These are phyloP conservation scores for Apeltes quadracus DNA, from an alignment of 2,113 vertebrate species.

Conservation along the genomic window DNA sequence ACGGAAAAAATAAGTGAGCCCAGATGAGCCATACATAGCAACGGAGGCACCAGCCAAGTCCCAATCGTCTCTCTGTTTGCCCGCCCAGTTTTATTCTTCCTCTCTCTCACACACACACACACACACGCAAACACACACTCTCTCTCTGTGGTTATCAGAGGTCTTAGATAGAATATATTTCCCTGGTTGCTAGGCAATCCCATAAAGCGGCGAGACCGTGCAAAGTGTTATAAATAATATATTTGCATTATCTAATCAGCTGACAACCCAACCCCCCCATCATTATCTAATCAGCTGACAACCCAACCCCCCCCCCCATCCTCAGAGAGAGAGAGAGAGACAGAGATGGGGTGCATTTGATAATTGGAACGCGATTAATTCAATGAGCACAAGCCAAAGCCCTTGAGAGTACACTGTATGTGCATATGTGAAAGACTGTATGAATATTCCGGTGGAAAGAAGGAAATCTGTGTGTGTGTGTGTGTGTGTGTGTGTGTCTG, in stretches of 20 bases:
- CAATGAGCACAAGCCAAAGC: conserved; percentile 71
- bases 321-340: conserved; percentile 29
- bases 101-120: conserved; percentile 25
- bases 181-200: conserved; percentile 84
- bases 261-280: conserved; percentile 70
- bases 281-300: conserved; percentile 84
- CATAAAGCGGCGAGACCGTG: conserved; percentile 78
- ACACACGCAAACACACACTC: conserved; percentile 19
- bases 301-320: conserved; percentile 72
- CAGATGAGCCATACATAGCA: conserved; percentile 67
- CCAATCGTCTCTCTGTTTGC: conserved; percentile 43
- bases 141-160: conserved; percentile 66
- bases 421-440: conserved; percentile 55
- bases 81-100: conserved; percentile 10
- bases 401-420: conserved; percentile 55
- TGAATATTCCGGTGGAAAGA: conserved; percentile 46
- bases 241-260: conserved; percentile 85
- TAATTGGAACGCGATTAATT: conserved; percentile 77
- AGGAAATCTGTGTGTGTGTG: conserved; percentile 19
- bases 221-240: conserved; percentile 86
- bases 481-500: conserved; percentile 31
- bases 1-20: conserved; percentile 56
- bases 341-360: conserved; percentile 57
- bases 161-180: conserved; percentile 77
- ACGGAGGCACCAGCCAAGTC: conserved; percentile 59